phyloP scores from a whole-genome alignment of 2,888 invertebrate species.

The Neoitamus cyanurus region DNA sequence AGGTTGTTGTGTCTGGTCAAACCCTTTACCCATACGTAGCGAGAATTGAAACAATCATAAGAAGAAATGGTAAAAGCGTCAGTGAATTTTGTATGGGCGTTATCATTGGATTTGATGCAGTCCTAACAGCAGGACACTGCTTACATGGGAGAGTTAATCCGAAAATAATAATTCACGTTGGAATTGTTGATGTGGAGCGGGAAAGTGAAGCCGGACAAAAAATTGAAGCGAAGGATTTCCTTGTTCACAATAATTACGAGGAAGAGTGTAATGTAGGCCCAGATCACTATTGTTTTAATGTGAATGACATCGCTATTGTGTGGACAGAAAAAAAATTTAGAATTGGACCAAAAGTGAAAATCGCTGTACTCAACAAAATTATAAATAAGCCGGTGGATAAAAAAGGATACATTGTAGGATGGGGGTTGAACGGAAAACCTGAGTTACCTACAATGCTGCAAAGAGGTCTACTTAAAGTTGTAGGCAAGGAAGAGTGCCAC shows the following conservation, averaged over 20 bases:
- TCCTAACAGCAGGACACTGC: conserved; percentile 7
- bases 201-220: background rate
- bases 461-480: background rate
- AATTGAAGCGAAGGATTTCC: background rate
- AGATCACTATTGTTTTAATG: background rate
- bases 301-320: conserved; percentile 2
- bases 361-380: background rate
- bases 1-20: background rate
- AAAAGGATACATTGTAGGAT: background rate
- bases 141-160: background rate
- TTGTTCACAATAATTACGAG: background rate
- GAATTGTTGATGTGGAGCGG: background rate
- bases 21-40: background rate
- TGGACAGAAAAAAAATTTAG: background rate
- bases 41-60: background rate
- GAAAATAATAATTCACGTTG: background rate
- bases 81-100: background rate
- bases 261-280: background rate
- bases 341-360: background rate
- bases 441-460: too few relatives aligned
- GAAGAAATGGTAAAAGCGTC: background rate
- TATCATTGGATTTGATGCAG: background rate
- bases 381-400: background rate
- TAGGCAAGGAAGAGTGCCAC: background rate
- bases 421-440: background rate